Evolutionary conservation across 2,113 vertebrate species (phyloP).

Genomic region (Theropithecus gelada): DNA sequence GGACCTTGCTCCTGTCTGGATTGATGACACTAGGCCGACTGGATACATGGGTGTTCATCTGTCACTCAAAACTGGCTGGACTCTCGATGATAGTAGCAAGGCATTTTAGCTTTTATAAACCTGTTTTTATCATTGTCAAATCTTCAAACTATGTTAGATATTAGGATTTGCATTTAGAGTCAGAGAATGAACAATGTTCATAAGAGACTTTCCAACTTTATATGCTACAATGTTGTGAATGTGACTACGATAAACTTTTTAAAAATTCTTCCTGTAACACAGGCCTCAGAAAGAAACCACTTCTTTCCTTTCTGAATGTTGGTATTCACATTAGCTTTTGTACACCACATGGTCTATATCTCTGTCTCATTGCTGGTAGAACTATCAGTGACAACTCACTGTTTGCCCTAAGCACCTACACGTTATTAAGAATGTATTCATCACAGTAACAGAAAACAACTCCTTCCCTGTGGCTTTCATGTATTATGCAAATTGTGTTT

Average conservation of each 20-base stretch:
- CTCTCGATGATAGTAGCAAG: neutral
- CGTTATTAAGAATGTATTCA: neutral
- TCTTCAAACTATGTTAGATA: neutral
- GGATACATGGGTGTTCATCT: neutral
- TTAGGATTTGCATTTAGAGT: neutral
- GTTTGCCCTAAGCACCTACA: neutral
- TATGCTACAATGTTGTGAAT: neutral
- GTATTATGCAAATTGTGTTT: neutral
- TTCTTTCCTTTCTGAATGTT: neutral
- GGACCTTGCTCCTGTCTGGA: neutral
- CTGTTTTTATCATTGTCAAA: neutral
- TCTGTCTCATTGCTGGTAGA: neutral
- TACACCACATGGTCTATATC: fast-evolving
- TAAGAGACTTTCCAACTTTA: neutral
- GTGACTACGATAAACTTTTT: neutral
- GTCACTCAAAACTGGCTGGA: neutral
- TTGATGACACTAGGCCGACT: neutral
- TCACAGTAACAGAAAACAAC: neutral
- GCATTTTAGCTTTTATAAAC: neutral
- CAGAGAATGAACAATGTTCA: neutral
- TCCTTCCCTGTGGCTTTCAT: neutral
- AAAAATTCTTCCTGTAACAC: neutral
- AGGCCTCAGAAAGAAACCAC: neutral
- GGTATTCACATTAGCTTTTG: neutral
- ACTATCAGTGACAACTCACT: neutral